These are phyloP conservation scores for Nomia melanderi DNA, from an alignment of 1,140 invertebrate species.

Conservation along the genomic window DNA sequence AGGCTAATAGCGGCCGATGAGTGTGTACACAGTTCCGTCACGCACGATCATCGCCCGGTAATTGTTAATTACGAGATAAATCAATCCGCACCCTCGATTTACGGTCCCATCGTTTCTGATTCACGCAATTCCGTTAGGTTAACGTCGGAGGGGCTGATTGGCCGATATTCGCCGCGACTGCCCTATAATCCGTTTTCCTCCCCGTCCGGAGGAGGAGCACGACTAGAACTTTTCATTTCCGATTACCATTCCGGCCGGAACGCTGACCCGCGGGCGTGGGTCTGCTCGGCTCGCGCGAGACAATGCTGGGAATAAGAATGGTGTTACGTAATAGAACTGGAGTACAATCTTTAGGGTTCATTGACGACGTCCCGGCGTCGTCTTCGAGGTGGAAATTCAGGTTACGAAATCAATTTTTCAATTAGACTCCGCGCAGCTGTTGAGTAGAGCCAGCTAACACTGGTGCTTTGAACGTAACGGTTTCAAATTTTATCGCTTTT, in stretches of 20 bases:
- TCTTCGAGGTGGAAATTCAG: no score
- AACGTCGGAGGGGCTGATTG: neutral
- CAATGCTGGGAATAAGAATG: neutral
- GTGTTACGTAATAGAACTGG: neutral
- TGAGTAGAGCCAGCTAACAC: no score
- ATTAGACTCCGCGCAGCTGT: no score
- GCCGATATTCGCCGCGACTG: neutral
- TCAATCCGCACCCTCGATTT: conserved; percentile 69
- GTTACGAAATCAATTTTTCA: no score
- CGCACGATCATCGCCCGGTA: conserved; percentile 39
- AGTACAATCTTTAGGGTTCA: neutral
- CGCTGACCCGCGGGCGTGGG: neutral
- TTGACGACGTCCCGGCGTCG: neutral
- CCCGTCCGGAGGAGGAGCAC: neutral
- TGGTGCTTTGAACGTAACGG: no score
- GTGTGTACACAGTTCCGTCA: neutral
- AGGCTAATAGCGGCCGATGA: no score
- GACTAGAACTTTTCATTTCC: conserved; percentile 38
- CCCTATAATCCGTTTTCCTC: conserved; percentile 1
- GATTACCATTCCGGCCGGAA: conserved; percentile 1
- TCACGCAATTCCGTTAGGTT: conserved; percentile 20
- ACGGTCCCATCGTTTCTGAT: conserved; percentile 54
- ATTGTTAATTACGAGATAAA: conserved; percentile 72
- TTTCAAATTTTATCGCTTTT: no score
- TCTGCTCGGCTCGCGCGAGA: neutral